Base-by-base conservation (phyloP, 2,888 invertebrate genomes). In the Hypomecis punctinalis region DNA sequence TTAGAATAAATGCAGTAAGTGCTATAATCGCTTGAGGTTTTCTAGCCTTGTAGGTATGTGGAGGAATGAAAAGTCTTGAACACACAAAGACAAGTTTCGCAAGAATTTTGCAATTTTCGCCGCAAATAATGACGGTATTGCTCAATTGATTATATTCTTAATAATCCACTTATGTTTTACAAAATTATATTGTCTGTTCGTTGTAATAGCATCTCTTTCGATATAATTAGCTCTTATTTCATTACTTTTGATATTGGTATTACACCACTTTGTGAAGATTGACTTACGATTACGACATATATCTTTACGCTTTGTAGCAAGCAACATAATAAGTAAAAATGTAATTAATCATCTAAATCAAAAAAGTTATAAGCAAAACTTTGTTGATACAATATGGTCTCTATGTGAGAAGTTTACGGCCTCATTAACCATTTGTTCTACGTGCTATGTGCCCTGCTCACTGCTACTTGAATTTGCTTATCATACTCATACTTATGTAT, bases 61-160 rank as follows among this genome's bases (percentile, higher is more conserved):
- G 88, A 86, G 79, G 81, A 77, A 63, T 71, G 73, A 64, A 61
- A 74, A 79, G 77, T 74, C 78, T 78, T 73, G 74, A 71, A 77
- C 76, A 74, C 75, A 79, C 80, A 80, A 73, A 68, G 69, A 57
- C 62, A 59, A 54, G 55, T 87, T 86, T 83, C 79, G 82, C 82
- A 86, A 86, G 75, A 70, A 70, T 76, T 81, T 84, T 80, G 81
- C 82, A 87, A 85, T 79, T 78, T 73, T 75, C 75, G 76, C 74
- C 69, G 75, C 76, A 76, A 79, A 83, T 83, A 83, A 82, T 80
- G 74, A 76, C 69, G 43, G 48, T 71, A 70, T 78, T 82, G 75
- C 79, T 70, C 76, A 76, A 81, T 73, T 70, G 63, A 70, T 72
- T 68, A 70, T 68, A 61, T 61, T 70, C 53, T 64, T 67, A 68